Evolutionary conservation across 2,113 vertebrate genomes (phyloP).

Genomic region (Pycnonotus jocosus): DNA sequence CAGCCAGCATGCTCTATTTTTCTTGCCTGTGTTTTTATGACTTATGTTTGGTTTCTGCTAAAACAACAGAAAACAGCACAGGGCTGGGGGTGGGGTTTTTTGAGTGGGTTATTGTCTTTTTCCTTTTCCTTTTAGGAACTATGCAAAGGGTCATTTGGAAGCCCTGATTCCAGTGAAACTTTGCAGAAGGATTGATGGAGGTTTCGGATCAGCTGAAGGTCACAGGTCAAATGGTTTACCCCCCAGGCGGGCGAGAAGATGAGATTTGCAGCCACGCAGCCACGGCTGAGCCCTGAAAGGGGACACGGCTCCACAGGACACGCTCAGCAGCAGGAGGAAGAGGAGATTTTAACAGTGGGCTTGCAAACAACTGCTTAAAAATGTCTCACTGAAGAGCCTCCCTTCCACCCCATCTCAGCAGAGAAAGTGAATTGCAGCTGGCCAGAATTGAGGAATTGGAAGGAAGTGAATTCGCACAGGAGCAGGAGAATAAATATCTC

Average conservation of each 20-base stretch:
- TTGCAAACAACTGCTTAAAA: neutral
- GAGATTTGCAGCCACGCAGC: slow-evolving; percentile 45
- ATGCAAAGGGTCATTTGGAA: slow-evolving; percentile 44
- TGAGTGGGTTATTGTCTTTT: neutral
- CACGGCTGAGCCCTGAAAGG: neutral
- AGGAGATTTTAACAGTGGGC: neutral
- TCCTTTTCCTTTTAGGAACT: slow-evolving; percentile 29
- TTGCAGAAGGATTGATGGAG: slow-evolving; percentile 47
- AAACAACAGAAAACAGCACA: slow-evolving; percentile 61
- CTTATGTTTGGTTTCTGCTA: slow-evolving; percentile 64
- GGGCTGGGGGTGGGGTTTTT: neutral
- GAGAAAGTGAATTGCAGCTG: neutral
- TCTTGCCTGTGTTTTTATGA: slow-evolving; percentile 59
- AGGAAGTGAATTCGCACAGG: rapidly evolving
- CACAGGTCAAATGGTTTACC: slow-evolving; percentile 46
- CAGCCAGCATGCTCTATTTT: slow-evolving; percentile 36
- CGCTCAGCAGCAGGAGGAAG: neutral
- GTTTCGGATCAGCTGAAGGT: slow-evolving; percentile 19
- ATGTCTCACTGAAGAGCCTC: neutral
- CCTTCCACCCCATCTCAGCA: neutral
- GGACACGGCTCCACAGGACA: neutral
- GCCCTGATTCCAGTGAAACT: slow-evolving; percentile 13
- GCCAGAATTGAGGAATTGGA: neutral
- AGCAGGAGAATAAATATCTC: neutral
- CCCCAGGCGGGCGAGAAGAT: slow-evolving; percentile 22